Conservation (phyloP, 2,113 vertebrate genomes). For the Dromas ardeola region DNA sequence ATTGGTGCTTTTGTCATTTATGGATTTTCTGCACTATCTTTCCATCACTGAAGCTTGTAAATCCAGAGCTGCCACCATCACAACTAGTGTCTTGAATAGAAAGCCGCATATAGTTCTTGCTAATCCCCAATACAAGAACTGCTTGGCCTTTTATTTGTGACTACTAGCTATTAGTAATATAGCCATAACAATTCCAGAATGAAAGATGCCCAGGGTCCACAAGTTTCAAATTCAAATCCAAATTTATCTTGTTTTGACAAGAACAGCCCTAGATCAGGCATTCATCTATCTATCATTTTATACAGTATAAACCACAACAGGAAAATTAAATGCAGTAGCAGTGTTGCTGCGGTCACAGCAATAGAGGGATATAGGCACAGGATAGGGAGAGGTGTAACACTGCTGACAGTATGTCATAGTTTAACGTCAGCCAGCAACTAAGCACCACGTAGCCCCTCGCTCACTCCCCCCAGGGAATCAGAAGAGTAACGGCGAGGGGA, state of each 20-base stretch:
- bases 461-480: neutral
- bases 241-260: neutral
- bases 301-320: neutral
- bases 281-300: neutral
- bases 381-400: neutral
- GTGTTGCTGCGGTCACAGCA: neutral
- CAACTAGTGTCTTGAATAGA: neutral
- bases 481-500: neutral
- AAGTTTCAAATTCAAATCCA: neutral
- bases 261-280: neutral
- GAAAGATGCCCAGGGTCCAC: neutral
- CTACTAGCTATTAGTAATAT: neutral
- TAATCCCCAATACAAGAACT: neutral
- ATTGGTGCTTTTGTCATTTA: neutral
- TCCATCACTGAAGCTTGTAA: neutral
- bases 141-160: neutral
- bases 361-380: neutral
- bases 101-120: neutral
- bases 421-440: neutral
- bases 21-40: neutral
- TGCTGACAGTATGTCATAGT: neutral
- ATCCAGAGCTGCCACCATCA: neutral
- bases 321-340: neutral
- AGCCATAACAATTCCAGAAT: neutral
- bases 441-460: neutral